These are phyloP conservation scores for Prunella strophiata DNA, from an alignment of 2,797 vertebrate species.

Conservation along the genomic window DNA sequence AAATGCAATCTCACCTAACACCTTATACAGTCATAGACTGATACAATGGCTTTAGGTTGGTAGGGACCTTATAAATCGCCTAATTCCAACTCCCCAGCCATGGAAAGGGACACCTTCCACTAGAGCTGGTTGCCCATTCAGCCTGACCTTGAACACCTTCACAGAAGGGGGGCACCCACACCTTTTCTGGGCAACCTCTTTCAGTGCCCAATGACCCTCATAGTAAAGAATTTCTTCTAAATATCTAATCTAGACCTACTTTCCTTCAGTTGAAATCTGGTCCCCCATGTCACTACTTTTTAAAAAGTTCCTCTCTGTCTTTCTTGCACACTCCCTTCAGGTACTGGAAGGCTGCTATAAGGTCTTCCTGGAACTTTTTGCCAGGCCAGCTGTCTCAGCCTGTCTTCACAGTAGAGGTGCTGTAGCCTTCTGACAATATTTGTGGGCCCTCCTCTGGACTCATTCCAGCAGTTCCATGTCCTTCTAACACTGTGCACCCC, in stretches of 20 bases:
- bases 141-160: not conserved
- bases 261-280: not conserved
- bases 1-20: not conserved
- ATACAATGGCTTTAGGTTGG: not conserved
- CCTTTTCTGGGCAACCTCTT: not conserved
- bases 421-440: not conserved
- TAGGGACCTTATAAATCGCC: not conserved
- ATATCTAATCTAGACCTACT: not conserved
- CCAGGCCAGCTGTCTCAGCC: not conserved
- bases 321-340: not conserved
- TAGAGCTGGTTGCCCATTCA: not conserved
- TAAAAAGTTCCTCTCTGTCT: not conserved
- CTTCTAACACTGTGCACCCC: accelerated
- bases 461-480: not conserved
- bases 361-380: not conserved
- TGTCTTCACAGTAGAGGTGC: not conserved
- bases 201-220: not conserved
- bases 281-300: not conserved
- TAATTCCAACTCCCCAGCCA: not conserved
- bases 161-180: accelerated
- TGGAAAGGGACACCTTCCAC: too few relatives aligned
- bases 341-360: not conserved
- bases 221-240: not conserved
- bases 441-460: not conserved
- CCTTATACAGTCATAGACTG: not conserved